A percentile compares a stretch with the other conserved stretches of the same genome.
These are phyloP conservation scores for Cartodere bifasciata DNA, from an alignment of 2,888 invertebrate genomes.

Conservation along the genomic window DNA sequence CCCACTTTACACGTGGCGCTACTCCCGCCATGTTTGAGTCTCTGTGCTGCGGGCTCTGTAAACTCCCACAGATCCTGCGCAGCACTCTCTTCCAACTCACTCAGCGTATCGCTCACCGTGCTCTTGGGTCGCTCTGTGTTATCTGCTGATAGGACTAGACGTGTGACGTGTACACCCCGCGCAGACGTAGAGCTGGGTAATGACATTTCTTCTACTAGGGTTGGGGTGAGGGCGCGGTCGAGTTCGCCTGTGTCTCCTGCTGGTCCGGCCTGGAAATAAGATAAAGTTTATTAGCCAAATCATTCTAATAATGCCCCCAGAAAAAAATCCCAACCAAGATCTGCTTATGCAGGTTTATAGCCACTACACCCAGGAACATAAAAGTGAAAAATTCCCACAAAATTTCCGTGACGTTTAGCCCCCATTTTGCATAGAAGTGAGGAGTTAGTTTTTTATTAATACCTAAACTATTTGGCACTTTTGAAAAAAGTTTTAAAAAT, in stretches of 20 bases:
- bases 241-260: not conserved
- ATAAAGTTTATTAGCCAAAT: too few relatives aligned
- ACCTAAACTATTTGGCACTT: too few relatives aligned
- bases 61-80: conserved; percentile 3
- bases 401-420: too few relatives aligned
- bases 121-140: conserved; percentile 6
- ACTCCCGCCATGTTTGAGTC: conserved; percentile 5
- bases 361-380: too few relatives aligned
- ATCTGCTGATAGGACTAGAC: conserved; percentile 8
- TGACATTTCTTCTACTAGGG: not conserved
- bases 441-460: too few relatives aligned
- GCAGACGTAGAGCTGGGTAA: not conserved
- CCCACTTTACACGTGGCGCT: conserved; percentile 6
- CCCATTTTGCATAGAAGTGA: too few relatives aligned
- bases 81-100: conserved; percentile 1
- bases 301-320: too few relatives aligned
- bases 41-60: conserved; percentile 1
- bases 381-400: too few relatives aligned
- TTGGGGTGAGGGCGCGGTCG: conserved; percentile 1
- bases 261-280: too few relatives aligned
- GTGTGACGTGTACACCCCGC: conserved; percentile 3
- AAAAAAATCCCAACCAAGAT: too few relatives aligned
- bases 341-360: too few relatives aligned
- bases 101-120: not conserved
- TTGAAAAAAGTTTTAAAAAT: too few relatives aligned